Conservation (phyloP, 2,113 vertebrate genomes). For the Pelecanoides urinatrix region DNA sequence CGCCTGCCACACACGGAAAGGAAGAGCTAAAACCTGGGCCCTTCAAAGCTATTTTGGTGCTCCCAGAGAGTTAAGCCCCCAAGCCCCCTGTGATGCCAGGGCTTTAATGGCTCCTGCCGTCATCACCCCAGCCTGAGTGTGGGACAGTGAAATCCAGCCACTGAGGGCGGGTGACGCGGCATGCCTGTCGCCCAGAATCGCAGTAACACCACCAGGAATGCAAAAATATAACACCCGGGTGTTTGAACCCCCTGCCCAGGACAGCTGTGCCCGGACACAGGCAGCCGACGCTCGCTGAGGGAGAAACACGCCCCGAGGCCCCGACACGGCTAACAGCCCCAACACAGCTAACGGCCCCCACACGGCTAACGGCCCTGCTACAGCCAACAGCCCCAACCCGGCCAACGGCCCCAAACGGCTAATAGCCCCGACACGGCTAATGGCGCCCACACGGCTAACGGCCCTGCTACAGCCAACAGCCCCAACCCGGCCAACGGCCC, state of each 20-base stretch:
- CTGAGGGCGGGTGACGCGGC: accelerated
- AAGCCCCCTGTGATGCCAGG: neutral
- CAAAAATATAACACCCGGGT: neutral
- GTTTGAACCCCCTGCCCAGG: neutral
- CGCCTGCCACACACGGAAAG: accelerated
- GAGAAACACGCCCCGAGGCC: neutral
- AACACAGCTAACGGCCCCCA: too few relatives aligned
- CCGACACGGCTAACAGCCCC: accelerated
- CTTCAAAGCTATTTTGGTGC: neutral
- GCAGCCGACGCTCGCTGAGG: accelerated
- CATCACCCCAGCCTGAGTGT: accelerated
- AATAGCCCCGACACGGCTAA: too few relatives aligned
- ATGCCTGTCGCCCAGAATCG: accelerated
- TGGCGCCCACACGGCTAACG: too few relatives aligned
- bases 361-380: too few relatives aligned
- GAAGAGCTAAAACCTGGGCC: neutral
- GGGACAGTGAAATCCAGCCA: neutral
- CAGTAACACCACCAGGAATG: neutral
- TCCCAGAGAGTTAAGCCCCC: neutral
- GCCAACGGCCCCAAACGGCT: too few relatives aligned
- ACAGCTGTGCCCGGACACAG: neutral
- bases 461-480: too few relatives aligned
- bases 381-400: too few relatives aligned
- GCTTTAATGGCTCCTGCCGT: neutral
- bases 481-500: too few relatives aligned